Percentiles rank a stretch among this genome's conserved stretches.
phyloP scores from a whole-genome alignment of 2,888 invertebrate genomes.

The Mesorhabditis belari region DNA sequence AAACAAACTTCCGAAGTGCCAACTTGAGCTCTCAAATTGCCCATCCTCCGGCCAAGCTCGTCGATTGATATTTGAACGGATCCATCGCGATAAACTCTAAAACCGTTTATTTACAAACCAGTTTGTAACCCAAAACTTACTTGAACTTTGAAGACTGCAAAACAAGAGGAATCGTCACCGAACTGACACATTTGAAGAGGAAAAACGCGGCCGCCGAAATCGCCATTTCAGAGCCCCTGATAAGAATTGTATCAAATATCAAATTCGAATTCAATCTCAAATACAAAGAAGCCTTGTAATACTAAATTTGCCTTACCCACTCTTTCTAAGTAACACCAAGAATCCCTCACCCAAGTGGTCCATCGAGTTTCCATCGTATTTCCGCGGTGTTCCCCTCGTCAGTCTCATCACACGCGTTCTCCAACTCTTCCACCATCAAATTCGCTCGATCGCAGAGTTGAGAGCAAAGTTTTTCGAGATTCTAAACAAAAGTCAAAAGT shows the following conservation, averaged over 20 bases:
- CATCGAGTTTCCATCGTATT: not conserved
- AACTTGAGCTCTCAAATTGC: not conserved
- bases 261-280: not conserved
- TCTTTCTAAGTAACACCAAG: not conserved
- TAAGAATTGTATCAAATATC: no score
- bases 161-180: not conserved
- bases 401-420: not conserved
- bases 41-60: not conserved
- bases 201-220: not conserved
- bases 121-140: not conserved
- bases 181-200: not conserved
- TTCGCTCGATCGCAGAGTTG: not conserved
- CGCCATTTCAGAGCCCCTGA: not conserved
- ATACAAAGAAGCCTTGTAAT: not conserved
- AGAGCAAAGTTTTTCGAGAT: not conserved
- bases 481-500: not conserved
- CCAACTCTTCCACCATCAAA: not conserved
- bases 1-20: not conserved
- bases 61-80: not conserved
- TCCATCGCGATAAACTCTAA: not conserved
- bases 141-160: not conserved
- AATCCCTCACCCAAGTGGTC: not conserved
- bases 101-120: no score
- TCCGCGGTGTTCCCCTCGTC: not conserved
- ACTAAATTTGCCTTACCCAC: not conserved